Evolutionary conservation across 2,797 vertebrate species (phyloP).

Genomic region (Rhinoraja longicauda): DNA sequence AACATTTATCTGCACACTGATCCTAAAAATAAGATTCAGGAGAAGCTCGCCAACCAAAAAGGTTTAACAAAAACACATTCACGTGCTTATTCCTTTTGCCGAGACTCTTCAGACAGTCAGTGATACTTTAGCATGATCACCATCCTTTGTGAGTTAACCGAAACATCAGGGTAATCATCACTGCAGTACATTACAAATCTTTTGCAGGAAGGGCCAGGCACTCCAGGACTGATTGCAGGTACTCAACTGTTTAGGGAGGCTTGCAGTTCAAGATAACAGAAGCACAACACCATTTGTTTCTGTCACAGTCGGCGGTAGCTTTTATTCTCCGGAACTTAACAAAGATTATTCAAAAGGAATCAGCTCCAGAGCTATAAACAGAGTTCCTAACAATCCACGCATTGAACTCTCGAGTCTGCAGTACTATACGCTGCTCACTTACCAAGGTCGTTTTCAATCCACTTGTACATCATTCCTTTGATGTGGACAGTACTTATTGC

Average conservation of each 20-base stretch:
- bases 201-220: too few relatives aligned
- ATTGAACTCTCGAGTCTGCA: not conserved
- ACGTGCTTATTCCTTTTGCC: not conserved
- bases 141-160: not conserved
- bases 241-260: too few relatives aligned
- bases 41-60: not conserved
- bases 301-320: not conserved
- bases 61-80: not conserved
- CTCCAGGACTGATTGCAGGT: too few relatives aligned
- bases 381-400: not conserved
- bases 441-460: conserved; percentile 71
- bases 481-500: conserved; percentile 68
- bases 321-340: not conserved
- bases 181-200: too few relatives aligned
- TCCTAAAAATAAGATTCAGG: not conserved
- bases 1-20: not conserved
- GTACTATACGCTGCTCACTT: conserved; percentile 43
- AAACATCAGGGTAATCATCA: not conserved
- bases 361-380: not conserved
- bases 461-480: conserved; percentile 72
- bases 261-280: too few relatives aligned
- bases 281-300: too few relatives aligned
- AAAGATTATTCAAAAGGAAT: not conserved
- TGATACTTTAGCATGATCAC: not conserved
- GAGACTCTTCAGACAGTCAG: not conserved